Evolutionary conservation across 2,888 invertebrate species (phyloP).

Genomic region (Sarcophaga rosellei): DNA sequence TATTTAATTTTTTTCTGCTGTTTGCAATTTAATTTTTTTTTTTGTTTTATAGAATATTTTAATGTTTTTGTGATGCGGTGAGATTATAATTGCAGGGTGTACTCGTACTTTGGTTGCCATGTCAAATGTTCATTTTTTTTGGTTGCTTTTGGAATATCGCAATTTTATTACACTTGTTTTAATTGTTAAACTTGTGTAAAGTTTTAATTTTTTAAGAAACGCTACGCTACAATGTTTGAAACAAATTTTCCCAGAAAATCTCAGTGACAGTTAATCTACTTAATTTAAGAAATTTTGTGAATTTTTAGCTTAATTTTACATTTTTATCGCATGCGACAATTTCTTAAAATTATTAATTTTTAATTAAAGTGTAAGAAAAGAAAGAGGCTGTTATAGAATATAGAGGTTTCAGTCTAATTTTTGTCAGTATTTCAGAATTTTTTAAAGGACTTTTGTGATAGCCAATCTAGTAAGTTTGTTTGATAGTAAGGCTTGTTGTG

Average conservation of each 20-base stretch:
- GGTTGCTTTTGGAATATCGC: conserved; percentile 23
- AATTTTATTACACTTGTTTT: conserved; percentile 41
- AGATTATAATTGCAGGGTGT: conserved; percentile 1
- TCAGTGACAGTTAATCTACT: neutral
- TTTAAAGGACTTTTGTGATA: too few relatives aligned
- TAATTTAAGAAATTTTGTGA: neutral
- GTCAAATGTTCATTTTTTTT: conserved; percentile 56
- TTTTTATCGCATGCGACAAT: neutral
- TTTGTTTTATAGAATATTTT: conserved; percentile 54
- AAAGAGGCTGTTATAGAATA: too few relatives aligned
- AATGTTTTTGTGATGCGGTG: conserved; percentile 28
- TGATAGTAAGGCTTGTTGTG: too few relatives aligned
- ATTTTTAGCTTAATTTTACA: neutral
- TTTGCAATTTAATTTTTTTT: conserved; percentile 15
- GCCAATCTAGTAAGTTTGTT: too few relatives aligned
- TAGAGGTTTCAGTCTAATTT: too few relatives aligned
- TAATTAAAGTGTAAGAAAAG: too few relatives aligned
- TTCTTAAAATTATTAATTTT: neutral
- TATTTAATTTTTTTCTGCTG: conserved; percentile 8
- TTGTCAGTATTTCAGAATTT: too few relatives aligned
- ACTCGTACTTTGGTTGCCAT: conserved; percentile 45
- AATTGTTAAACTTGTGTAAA: conserved; percentile 28
- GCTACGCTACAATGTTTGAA: neutral
- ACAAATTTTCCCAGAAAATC: neutral
- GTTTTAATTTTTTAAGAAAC: neutral